A percentile compares a stretch with the other conserved stretches of the same genome.
Conservation (phyloP, 2,888 invertebrate genomes). For the Gerris lacustris region DNA sequence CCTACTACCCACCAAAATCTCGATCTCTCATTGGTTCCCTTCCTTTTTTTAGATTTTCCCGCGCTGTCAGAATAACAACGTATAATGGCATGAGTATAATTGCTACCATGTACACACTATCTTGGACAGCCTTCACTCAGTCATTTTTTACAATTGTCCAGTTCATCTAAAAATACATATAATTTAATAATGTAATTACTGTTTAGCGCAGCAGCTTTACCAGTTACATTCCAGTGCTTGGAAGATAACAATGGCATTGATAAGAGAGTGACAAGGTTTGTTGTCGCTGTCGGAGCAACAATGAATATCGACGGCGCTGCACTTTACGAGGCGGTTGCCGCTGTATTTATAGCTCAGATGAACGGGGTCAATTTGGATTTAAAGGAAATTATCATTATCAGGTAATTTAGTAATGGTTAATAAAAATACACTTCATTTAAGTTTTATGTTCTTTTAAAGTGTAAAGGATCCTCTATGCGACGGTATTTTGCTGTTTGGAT, state of each 20-base stretch:
- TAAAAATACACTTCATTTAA: too few species aligned
- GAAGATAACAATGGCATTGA: constrained; percentile 54
- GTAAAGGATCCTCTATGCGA: too few species aligned
- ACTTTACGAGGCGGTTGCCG: constrained; percentile 54
- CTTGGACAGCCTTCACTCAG: too few species aligned
- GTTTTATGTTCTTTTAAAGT: too few species aligned
- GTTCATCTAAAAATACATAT: neutral
- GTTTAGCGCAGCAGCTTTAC: constrained; percentile 50
- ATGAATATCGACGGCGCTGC: constrained; percentile 56
- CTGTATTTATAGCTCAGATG: constrained; percentile 54
- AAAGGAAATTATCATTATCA: constrained; percentile 49
- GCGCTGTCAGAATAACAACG: too few species aligned
- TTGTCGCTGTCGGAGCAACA: constrained; percentile 53
- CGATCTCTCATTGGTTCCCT: too few species aligned
- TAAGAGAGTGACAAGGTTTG: constrained; percentile 52
- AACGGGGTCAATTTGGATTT: constrained; percentile 45
- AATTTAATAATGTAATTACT: neutral
- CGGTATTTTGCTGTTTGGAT: too few species aligned
- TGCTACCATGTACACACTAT: too few species aligned
- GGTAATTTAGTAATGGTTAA: constrained; percentile 36
- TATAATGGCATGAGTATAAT: too few species aligned
- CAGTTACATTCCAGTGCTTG: constrained; percentile 53
- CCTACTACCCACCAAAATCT: too few species aligned
- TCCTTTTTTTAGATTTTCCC: too few species aligned
- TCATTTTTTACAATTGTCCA: too few species aligned